Evolutionary conservation across 92 coral and sea anemone genomes (phyloP).

Genomic region (Micromussa lordhowensis): DNA sequence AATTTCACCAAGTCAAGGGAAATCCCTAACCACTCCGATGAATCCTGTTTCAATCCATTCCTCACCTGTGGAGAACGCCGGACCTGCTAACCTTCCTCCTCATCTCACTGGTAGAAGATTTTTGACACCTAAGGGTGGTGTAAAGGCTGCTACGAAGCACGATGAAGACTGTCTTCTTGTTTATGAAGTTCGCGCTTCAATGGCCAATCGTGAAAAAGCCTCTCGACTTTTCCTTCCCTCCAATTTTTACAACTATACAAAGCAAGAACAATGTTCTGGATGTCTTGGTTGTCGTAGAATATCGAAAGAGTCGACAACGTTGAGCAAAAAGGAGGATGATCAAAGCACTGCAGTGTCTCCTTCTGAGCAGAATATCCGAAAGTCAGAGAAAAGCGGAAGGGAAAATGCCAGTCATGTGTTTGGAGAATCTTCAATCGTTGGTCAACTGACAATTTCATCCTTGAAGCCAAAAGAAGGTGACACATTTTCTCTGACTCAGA

Average conservation of each 20-base stretch:
- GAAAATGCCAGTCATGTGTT: conserved; percentile 57
- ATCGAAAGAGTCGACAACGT: neutral
- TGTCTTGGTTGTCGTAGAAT: conserved; percentile 64
- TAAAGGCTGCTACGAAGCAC: conserved; percentile 53
- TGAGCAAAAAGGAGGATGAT: conserved; percentile 12
- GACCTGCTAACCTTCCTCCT: conserved; percentile 4
- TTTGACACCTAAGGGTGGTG: conserved; percentile 70
- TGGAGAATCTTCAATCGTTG: conserved; percentile 69
- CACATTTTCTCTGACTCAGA: conserved; percentile 21
- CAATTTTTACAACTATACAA: conserved; percentile 80
- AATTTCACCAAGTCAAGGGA: conserved; percentile 18
- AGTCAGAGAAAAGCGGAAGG: conserved; percentile 1
- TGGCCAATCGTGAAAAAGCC: conserved; percentile 87
- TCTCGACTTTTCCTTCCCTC: conserved; percentile 76
- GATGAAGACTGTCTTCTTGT: conserved; percentile 81
- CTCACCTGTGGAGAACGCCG: neutral
- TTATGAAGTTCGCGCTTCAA: conserved; percentile 75
- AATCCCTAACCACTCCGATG: conserved; percentile 13
- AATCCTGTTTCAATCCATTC: conserved; percentile 27
- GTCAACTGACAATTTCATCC: conserved; percentile 73
- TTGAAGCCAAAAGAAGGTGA: conserved; percentile 53
- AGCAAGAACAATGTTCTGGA: conserved; percentile 63
- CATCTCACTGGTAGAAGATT: conserved; percentile 57
- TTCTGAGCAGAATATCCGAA: neutral
- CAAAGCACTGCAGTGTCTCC: neutral